A percentile compares a stretch with the other conserved stretches of the same genome.
phyloP scores from a whole-genome alignment of 2,797 vertebrate genomes.

The Enteromius fasciolatus region DNA sequence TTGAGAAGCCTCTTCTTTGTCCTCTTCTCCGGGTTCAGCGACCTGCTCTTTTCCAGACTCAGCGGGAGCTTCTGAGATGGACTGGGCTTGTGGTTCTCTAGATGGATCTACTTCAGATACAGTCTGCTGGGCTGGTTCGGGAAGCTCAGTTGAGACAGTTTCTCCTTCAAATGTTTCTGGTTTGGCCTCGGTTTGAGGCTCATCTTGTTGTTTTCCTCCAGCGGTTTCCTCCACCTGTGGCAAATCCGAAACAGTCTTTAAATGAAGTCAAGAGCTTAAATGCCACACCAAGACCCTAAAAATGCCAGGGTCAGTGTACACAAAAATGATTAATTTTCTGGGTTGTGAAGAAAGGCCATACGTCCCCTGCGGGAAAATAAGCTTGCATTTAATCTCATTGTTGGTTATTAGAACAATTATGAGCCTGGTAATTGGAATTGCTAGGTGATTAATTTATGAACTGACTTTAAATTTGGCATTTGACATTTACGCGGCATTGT shows the following conservation, averaged over 20 bases:
- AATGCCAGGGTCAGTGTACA: conserved; percentile 42
- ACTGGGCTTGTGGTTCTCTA: not conserved
- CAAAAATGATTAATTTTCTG: conserved; percentile 43
- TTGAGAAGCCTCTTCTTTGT: conserved; percentile 43
- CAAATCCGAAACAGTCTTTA: conserved; percentile 29
- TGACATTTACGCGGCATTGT: conserved; percentile 33
- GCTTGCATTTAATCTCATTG: conserved; percentile 46
- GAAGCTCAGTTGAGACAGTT: not conserved
- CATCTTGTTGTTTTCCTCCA: conserved; percentile 47
- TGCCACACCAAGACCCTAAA: conserved; percentile 43
- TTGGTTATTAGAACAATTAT: conserved; percentile 52
- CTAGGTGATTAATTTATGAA: conserved; percentile 47
- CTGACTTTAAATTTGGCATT: conserved; percentile 27
- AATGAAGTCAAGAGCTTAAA: conserved; percentile 40
- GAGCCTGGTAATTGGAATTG: conserved; percentile 48
- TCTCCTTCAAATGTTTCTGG: conserved; percentile 31
- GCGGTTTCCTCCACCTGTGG: conserved; percentile 66
- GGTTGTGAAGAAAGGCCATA: conserved; percentile 35
- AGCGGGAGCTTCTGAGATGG: conserved; percentile 39
- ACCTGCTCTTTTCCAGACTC: not conserved
- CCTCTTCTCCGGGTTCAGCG: not conserved
- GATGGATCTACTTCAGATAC: conserved; percentile 28
- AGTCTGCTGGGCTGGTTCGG: conserved; percentile 29
- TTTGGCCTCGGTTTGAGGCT: conserved; percentile 10
- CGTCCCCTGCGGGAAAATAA: conserved; percentile 32